Base-by-base conservation (phyloP, 2,888 invertebrate genomes). In the Zeuzera pyrina region DNA sequence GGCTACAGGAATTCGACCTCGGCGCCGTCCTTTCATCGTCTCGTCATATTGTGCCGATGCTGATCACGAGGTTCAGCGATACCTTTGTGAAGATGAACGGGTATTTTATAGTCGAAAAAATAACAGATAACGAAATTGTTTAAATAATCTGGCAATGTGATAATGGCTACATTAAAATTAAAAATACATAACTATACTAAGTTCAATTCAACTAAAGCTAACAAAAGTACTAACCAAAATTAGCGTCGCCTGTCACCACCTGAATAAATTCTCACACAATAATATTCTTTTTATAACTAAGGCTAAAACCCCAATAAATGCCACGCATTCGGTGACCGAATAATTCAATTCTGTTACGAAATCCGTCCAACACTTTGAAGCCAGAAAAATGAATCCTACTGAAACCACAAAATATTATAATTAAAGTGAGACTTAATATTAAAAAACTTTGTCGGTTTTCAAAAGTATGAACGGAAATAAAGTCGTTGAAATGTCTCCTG, bases 241-340 rank as follows among this genome's bases (percentile, higher is more conserved):
- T n/a, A n/a, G n/a, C n/a, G n/a, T n/a, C n/a, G n/a, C n/a, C n/a
- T n/a, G 52, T 53, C 57, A 59, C 55, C 74, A 76, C 67, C 77
- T 77, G 77, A 71, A 69, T 73, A 63, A 62, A 72, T 77, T 77
- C 73, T 66, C 72, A 77, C 69, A 73, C 73, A 78, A 28, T n/a
- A n/a, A 79, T 77, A 78, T 74, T 68, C 71, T 70, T 67, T 70
- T 63, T 52, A 58, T 61, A 65, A 63, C 55, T 52, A 62, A 64
- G 66, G 73, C 69, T 74, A 76, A 74, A 78, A 74, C 64, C 64
- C 65, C 65, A 70, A 67, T 67, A 68, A 76, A 67, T 57, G 65
- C 51, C 55, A 54, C 47, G 52, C 14, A n/a, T 14, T 5, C 12
- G 49, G 56, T 57, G 57, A 53, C 49, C 45, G 54, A 61, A 61